phyloP scores from a whole-genome alignment of 1,140 invertebrate species.

The Cheumatopsyche charites region DNA sequence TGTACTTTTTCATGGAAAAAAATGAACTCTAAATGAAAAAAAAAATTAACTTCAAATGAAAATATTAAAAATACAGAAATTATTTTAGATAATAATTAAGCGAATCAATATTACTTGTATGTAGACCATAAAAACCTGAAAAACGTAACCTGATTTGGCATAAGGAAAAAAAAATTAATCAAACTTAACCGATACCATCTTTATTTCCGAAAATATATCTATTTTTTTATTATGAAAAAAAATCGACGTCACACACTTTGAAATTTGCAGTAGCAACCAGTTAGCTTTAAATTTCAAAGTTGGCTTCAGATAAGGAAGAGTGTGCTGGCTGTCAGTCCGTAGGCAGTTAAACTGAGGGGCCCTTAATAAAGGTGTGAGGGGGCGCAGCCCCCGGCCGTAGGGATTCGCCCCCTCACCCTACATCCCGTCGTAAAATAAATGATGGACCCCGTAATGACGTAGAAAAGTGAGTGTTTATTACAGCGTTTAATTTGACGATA shows the following conservation, averaged over 20 bases:
- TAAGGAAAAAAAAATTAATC: too few relatives aligned
- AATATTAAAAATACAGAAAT: too few relatives aligned
- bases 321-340: conserved; percentile 23
- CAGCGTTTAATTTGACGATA: conserved; percentile 28
- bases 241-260: neutral
- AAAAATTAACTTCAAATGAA: too few relatives aligned
- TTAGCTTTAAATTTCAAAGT: conserved; percentile 17
- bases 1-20: too few relatives aligned
- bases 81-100: too few relatives aligned
- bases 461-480: conserved; percentile 34
- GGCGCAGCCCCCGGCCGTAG: neutral
- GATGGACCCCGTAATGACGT: conserved; percentile 28
- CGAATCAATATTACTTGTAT: too few relatives aligned
- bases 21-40: too few relatives aligned
- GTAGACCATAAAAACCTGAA: too few relatives aligned
- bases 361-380: neutral
- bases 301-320: conserved; percentile 22
- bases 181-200: too few relatives aligned
- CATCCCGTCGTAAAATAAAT: conserved; percentile 26
- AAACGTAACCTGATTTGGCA: too few relatives aligned
- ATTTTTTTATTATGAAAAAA: too few relatives aligned
- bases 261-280: neutral
- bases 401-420: neutral
- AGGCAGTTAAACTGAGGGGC: conserved; percentile 8
- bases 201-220: too few relatives aligned